Conservation (phyloP, 2,888 invertebrate genomes). For the Ophonus ardosiacus region DNA sequence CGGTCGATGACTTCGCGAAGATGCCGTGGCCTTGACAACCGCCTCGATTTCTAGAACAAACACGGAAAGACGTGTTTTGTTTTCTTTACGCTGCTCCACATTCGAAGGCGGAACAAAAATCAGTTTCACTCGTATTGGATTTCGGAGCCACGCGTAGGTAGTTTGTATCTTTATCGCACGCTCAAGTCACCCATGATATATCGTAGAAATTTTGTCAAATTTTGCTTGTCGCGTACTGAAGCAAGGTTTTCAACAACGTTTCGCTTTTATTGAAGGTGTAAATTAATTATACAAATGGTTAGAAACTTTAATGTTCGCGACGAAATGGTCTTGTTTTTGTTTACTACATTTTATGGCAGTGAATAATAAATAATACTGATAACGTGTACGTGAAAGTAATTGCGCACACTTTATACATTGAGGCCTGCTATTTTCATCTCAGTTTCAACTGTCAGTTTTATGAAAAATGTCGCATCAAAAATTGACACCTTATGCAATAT, state of each 20-base stretch:
- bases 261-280: slow-evolving; percentile 39
- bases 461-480: too few relatives aligned
- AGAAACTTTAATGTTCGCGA: slow-evolving; percentile 13
- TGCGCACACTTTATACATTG: background rate
- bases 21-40: slow-evolving; percentile 51
- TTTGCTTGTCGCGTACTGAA: slow-evolving; percentile 12
- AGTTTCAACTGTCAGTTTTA: too few relatives aligned
- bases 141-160: slow-evolving; percentile 35
- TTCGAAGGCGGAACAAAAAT: slow-evolving; percentile 58
- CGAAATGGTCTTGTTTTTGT: background rate
- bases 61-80: slow-evolving; percentile 57
- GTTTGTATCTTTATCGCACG: slow-evolving; percentile 44
- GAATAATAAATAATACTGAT: background rate
- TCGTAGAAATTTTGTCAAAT: slow-evolving; percentile 35
- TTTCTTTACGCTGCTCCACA: slow-evolving; percentile 57
- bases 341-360: background rate
- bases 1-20: slow-evolving; percentile 56
- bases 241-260: slow-evolving; percentile 7
- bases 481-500: too few relatives aligned
- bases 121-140: slow-evolving; percentile 51
- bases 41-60: slow-evolving; percentile 58
- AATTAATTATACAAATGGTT: slow-evolving; percentile 27
- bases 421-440: too few relatives aligned
- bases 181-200: slow-evolving; percentile 33
- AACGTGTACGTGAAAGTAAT: background rate